Base-by-base conservation (phyloP, 2,888 invertebrate species). In the Apodemia mormo region DNA sequence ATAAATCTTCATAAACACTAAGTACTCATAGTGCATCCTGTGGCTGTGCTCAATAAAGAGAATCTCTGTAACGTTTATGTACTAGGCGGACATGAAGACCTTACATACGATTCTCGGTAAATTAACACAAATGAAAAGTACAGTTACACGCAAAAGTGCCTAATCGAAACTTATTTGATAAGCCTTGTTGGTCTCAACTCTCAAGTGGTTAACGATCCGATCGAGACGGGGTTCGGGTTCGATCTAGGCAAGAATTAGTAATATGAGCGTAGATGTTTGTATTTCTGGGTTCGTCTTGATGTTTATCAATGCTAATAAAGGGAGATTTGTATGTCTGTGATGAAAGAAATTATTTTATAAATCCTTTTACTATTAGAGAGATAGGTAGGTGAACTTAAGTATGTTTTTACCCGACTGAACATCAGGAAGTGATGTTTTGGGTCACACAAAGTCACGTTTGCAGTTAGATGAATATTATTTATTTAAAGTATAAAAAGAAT, bases 1-100 rank as follows among this genome's bases (percentile, higher is more conserved):
- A 70, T 76, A 71, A 72, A 73, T 74, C 71, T 70, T 70, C 69
- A 68, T 72, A 72, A 69, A 74, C 71, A 71, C 68, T 67, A 40
- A 58, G 71, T 68, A 74, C 70, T 72, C 72, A 71, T 70, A 71
- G 69, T 71, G 74, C 66, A 68, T 67, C 73, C 72, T 69, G 66
- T 71, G 70, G 72, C 72, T 68, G 66, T 73, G 70, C 71, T 73
- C 74, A 71, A 71, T 73, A 61, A 61, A 61, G 61, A 61, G 33
- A 61, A 61, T 61, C 61, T 61, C 33, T 61, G 61, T 61, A 61
- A 61, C 61, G 61, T 61, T 61, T 61, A 61, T 61, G 61, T 61
- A 61, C 61, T 61, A 37, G 37, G 61, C 33, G 61, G 61, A 61
- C 61, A 61, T 61, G 37, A 61, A 61, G 61, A 61, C 61, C 61